phyloP scores from a whole-genome alignment of 2,797 vertebrate genomes.

The Cichlasoma orientale region DNA sequence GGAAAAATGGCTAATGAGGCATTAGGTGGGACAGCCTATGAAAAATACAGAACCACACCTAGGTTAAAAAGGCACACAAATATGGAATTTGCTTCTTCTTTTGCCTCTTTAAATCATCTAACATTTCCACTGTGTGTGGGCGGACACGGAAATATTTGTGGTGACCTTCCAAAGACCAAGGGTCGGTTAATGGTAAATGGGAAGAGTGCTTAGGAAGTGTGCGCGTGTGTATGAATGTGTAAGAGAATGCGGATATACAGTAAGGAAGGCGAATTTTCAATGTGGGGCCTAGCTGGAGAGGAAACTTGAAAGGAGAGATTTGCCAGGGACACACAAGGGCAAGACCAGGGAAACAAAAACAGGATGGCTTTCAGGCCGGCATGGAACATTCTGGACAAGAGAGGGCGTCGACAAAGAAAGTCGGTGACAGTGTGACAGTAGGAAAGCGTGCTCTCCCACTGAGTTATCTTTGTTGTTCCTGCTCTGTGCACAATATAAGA shows the following conservation, averaged over 20 bases:
- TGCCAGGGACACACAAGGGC: slow-evolving; percentile 58
- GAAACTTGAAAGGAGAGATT: slow-evolving; percentile 66
- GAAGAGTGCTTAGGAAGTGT: slow-evolving; percentile 58
- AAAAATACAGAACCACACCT: slow-evolving; percentile 51
- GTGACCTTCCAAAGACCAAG: slow-evolving; percentile 60
- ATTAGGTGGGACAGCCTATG: slow-evolving; percentile 26
- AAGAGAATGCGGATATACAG: slow-evolving; percentile 52
- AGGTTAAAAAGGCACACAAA: slow-evolving; percentile 45
- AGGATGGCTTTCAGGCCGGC: slow-evolving; percentile 66
- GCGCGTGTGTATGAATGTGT: slow-evolving; percentile 14
- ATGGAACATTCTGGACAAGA: slow-evolving; percentile 68
- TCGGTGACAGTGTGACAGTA: slow-evolving; percentile 55
- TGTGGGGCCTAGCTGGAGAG: slow-evolving; percentile 55
- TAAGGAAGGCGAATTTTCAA: slow-evolving; percentile 39
- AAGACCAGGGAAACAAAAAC: slow-evolving; percentile 76
- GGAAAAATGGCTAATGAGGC: slow-evolving; percentile 47
- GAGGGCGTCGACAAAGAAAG: slow-evolving; percentile 49
- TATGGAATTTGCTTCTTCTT: slow-evolving; percentile 51
- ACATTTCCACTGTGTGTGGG: slow-evolving; percentile 48
- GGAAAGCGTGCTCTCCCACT: slow-evolving; percentile 43
- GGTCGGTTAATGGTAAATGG: slow-evolving; percentile 59
- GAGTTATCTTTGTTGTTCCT: slow-evolving; percentile 46
- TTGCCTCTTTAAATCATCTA: slow-evolving; percentile 36
- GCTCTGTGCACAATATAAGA: slow-evolving; percentile 17
- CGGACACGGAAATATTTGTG: slow-evolving; percentile 68